Evolutionary conservation across 2,888 invertebrate species (phyloP).

Genomic region (Endotricha flammealis): DNA sequence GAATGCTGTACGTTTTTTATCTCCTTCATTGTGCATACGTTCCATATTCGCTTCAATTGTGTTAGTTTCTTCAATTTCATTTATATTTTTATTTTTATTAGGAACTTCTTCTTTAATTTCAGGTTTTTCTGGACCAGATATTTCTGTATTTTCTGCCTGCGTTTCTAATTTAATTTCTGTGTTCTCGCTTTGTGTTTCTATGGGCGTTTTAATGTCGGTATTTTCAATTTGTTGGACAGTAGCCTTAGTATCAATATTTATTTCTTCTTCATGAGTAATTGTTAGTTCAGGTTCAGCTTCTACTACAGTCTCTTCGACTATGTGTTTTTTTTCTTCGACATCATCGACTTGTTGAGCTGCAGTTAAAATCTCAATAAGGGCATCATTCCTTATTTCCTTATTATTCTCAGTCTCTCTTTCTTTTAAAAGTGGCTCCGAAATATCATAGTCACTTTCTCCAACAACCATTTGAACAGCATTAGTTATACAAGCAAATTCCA

Average conservation of each 20-base stretch:
- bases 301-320: constrained; percentile 1
- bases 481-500: constrained; percentile 66
- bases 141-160: not conserved
- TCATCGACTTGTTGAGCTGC: constrained; percentile 19
- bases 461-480: constrained; percentile 28
- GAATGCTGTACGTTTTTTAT: constrained; percentile 27
- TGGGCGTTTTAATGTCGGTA: not conserved
- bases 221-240: not conserved
- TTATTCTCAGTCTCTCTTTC: constrained; percentile 4
- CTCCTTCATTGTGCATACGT: constrained; percentile 23
- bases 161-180: constrained; percentile 3
- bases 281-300: constrained; percentile 1
- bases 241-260: constrained; percentile 1
- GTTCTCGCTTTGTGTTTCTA: constrained; percentile 13
- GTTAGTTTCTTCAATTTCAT: constrained; percentile 12
- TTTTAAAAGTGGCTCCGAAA: not conserved
- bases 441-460: constrained; percentile 21
- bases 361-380: constrained; percentile 17
- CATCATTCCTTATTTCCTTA: constrained; percentile 16
- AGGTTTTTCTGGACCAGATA: not conserved
- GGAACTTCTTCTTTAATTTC: constrained; percentile 1
- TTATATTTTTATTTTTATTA: not conserved
- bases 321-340: constrained; percentile 8
- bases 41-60: constrained; percentile 12
- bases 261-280: constrained; percentile 5